phyloP scores from a whole-genome alignment of 2,888 invertebrate genomes.

The Sussaba pulchella region DNA sequence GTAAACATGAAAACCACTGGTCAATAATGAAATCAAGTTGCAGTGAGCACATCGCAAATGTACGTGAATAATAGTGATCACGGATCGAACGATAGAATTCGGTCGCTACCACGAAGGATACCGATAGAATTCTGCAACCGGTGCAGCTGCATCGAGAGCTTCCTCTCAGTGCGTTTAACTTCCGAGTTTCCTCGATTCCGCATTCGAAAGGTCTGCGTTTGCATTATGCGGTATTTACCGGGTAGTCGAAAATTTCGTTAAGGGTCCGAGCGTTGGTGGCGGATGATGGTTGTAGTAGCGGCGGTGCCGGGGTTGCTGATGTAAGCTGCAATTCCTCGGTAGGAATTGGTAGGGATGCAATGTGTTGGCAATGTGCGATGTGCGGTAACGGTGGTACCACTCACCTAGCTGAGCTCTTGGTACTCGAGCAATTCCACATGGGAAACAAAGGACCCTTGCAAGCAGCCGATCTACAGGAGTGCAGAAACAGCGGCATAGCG shows the following conservation, averaged over 20 bases:
- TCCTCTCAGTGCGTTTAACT: not conserved
- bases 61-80: not conserved
- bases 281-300: not conserved
- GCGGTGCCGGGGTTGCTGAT: not conserved
- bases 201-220: slow-evolving; percentile 32
- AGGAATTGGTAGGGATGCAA: slow-evolving; percentile 12
- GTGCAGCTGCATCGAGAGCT: not conserved
- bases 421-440: slow-evolving; percentile 52
- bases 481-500: slow-evolving; percentile 47
- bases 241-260: slow-evolving; percentile 32
- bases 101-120: not conserved
- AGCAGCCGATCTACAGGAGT: slow-evolving; percentile 42
- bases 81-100: not conserved
- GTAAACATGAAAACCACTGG: not conserved
- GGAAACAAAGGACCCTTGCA: slow-evolving; percentile 55
- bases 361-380: not conserved
- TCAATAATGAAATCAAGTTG: not conserved
- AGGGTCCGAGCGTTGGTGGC: not conserved
- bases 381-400: slow-evolving; percentile 13
- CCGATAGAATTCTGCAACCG: not conserved
- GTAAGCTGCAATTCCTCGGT: slow-evolving; percentile 22
- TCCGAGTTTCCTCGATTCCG: slow-evolving; percentile 34
- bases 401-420: slow-evolving; percentile 6
- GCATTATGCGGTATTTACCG: slow-evolving; percentile 40
- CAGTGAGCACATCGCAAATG: not conserved